These are phyloP conservation scores for Acrocyrtus sp. DNA, from an alignment of 2,888 invertebrate species.

Conservation along the genomic window DNA sequence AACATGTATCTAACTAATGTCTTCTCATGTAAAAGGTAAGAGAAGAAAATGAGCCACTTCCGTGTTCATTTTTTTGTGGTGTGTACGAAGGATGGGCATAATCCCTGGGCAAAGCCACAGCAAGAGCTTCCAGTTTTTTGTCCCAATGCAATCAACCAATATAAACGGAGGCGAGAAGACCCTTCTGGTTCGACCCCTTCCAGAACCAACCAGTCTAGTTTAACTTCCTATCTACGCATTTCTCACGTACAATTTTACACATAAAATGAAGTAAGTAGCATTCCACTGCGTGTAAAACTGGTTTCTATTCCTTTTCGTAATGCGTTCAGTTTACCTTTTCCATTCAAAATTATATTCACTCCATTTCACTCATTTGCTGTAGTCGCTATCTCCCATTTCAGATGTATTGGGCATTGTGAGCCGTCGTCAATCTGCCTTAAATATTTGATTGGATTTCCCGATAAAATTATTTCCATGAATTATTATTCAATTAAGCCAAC, in stretches of 20 bases:
- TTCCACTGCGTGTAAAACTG: neutral
- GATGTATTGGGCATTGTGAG: no score
- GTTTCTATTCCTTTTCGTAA: no score
- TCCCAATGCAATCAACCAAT: constrained; percentile 24
- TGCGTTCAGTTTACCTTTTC: no score
- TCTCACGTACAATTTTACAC: neutral
- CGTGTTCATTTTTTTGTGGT: constrained; percentile 8
- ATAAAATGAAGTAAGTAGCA: neutral
- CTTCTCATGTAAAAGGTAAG: neutral
- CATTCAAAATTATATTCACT: no score
- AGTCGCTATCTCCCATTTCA: no score
- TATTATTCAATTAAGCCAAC: no score
- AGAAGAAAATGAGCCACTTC: constrained; percentile 16
- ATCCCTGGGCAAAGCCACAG: constrained; percentile 5
- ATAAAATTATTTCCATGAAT: no score
- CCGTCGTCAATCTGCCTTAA: no score
- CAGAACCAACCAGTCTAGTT: constrained; percentile 39
- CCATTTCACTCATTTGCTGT: no score
- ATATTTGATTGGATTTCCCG: no score
- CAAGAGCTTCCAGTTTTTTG: constrained; percentile 20
- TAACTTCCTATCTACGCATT: constrained; percentile 16
- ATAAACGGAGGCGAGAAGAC: constrained; percentile 19
- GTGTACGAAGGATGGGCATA: constrained; percentile 20
- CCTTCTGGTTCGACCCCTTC: constrained; percentile 42
- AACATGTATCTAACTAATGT: neutral